Base-by-base conservation (phyloP, 2,797 vertebrate genomes). In the Chaunax sp. region DNA sequence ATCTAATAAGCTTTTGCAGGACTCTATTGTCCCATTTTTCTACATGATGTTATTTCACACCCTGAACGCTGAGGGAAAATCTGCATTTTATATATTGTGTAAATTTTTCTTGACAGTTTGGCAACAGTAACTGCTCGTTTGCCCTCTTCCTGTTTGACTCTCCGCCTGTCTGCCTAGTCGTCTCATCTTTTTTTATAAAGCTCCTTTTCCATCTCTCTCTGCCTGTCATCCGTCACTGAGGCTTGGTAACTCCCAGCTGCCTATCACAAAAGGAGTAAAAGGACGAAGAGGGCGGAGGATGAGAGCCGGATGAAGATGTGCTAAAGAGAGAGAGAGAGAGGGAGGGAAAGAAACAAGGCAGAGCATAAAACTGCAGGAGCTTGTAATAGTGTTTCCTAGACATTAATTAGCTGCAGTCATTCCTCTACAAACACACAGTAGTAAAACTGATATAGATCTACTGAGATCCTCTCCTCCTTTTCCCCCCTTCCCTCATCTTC, bases 361-460 rank as follows among this genome's bases (percentile, higher is more conserved):
- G 71, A 74, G 81, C 81, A 88, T 89, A 80, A 90, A 92, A 90
- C 82, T 84, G 74, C 82, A 79, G 86, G 78, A 90, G 87, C 89
- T 89, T 90, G 89, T 90, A 90, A 90, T 87, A 69, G 84, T 85
- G 82, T 90, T 90, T 91, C 88, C 76, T 86, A 81, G 83, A 86
- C 89, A 89, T 92, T 90, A 91, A 91, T 92, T 93, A 90, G 87
- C 84, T 25, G 61, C 82, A 87, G 77, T 82, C 85, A 54, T 77
- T 87, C 72, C 82, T 85, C 80, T 83, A 81, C 86, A 90, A 91
- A 88, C 83, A 88, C 78, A 74, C 72, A 57, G 84, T 62, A 77
- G 84, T 90, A 87, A 91, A 89, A 87, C 65, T 87, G 84, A 90
- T 90, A 74, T 79, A 40, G 15, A 4, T 40, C 38, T 12, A 89